Conservation (phyloP, 37 sponge, comb jelly and placozoan genomes). For the Bolinopsis microptera region DNA sequence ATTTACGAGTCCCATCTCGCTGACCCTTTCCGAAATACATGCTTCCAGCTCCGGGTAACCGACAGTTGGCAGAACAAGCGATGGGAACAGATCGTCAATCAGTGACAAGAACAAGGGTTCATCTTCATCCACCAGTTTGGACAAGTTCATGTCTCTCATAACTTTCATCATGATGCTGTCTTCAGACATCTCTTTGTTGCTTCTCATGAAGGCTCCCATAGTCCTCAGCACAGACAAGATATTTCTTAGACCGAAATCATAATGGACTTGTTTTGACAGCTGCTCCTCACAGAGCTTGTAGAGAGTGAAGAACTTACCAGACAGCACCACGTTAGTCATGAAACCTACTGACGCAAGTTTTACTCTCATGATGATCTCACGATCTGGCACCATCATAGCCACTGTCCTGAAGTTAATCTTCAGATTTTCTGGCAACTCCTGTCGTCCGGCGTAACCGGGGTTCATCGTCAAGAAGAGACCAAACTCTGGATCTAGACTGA, state of each 20-base stretch:
- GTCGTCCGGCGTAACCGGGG: conserved; percentile 98
- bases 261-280: conserved; percentile 99
- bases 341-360: conserved; percentile 97
- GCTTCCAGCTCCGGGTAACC: conserved; percentile 90
- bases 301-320: conserved; percentile 96
- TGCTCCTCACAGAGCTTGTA: conserved; percentile 99
- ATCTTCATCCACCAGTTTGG: conserved; percentile 99
- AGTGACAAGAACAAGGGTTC: conserved; percentile 96
- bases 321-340: conserved; percentile 85
- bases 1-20: conserved; percentile 83
- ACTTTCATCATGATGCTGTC: conserved; percentile 95
- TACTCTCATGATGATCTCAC: conserved; percentile 98
- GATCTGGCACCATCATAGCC: conserved; percentile 99
- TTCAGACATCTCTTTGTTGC: conserved; percentile 86
- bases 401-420: conserved; percentile 99
- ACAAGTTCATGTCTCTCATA: conserved; percentile 98
- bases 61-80: conserved; percentile 81
- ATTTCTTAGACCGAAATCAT: conserved; percentile 98
- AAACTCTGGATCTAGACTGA: conserved; percentile 94
- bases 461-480: conserved; percentile 99
- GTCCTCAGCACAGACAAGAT: conserved; percentile 96
- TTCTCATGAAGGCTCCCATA: conserved; percentile 91
- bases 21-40: conserved; percentile 67
- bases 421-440: conserved; percentile 96
- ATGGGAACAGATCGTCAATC: conserved; percentile 97